These are phyloP conservation scores for Scyliorhinus canicula DNA, from an alignment of 2,797 vertebrate species.

Conservation along the genomic window DNA sequence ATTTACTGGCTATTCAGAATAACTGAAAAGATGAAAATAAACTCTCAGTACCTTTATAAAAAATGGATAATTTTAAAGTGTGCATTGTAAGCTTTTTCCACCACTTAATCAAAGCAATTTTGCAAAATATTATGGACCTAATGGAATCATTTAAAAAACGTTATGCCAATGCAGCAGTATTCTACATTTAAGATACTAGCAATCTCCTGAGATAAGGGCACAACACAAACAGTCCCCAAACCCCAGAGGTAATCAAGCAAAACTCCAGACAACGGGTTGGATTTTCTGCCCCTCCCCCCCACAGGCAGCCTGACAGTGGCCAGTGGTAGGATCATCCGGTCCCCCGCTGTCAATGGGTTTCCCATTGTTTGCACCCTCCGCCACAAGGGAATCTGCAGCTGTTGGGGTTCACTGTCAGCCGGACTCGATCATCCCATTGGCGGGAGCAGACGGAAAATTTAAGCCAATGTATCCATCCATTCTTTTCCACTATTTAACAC, in stretches of 20 bases:
- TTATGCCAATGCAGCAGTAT: background rate
- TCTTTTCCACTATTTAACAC: background rate
- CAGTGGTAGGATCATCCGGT: too few relatives aligned
- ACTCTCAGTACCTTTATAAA: background rate
- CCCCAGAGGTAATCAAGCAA: background rate
- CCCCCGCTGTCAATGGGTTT: too few relatives aligned
- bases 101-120: constrained; percentile 4
- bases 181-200: background rate
- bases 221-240: background rate
- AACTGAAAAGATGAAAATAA: background rate
- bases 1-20: background rate
- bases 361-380: too few relatives aligned
- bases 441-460: too few relatives aligned
- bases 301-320: too few relatives aligned
- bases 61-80: background rate
- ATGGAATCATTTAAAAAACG: background rate
- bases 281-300: too few relatives aligned
- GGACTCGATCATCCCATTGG: too few relatives aligned
- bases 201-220: background rate
- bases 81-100: background rate
- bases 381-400: too few relatives aligned
- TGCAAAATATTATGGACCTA: background rate
- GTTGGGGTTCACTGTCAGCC: too few relatives aligned
- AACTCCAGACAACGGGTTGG: background rate
- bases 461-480: too few relatives aligned